Percentiles rank a stretch among this genome's conserved stretches.
These are phyloP conservation scores for Trididemnum clinides DNA, from an alignment of 23 tunicate species.

Conservation along the genomic window DNA sequence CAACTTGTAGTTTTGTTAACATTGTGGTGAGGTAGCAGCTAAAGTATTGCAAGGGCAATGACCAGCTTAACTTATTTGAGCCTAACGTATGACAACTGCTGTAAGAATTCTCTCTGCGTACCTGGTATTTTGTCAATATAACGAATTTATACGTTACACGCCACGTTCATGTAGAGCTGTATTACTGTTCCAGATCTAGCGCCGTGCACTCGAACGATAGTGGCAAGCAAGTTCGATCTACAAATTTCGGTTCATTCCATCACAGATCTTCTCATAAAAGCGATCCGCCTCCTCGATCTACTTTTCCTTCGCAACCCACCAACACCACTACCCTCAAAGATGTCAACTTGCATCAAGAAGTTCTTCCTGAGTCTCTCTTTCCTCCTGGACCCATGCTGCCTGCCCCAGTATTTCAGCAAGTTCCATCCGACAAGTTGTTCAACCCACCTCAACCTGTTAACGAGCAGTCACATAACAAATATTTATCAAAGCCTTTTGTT, in stretches of 20 bases:
- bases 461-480: neutral
- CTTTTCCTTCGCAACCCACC: neutral
- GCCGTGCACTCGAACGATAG: too few relatives aligned
- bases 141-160: too few relatives aligned
- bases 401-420: neutral
- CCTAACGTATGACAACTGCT: too few relatives aligned
- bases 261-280: neutral
- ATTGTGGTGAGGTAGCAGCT: too few relatives aligned
- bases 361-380: neutral
- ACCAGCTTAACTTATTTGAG: too few relatives aligned
- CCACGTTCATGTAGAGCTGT: too few relatives aligned
- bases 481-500: neutral
- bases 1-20: too few relatives aligned
- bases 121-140: too few relatives aligned
- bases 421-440: neutral
- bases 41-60: too few relatives aligned
- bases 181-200: too few relatives aligned
- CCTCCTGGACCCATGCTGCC: neutral
- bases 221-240: too few relatives aligned
- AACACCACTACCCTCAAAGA: neutral
- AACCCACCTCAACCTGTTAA: neutral
- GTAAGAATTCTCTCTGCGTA: too few relatives aligned
- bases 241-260: slow-evolving; percentile 8
- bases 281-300: neutral
- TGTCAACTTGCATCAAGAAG: neutral